Evolutionary conservation across 2,888 invertebrate species (phyloP), one percentile per base, ranked within the genome.

Genomic region (Phalera bucephala): DNA sequence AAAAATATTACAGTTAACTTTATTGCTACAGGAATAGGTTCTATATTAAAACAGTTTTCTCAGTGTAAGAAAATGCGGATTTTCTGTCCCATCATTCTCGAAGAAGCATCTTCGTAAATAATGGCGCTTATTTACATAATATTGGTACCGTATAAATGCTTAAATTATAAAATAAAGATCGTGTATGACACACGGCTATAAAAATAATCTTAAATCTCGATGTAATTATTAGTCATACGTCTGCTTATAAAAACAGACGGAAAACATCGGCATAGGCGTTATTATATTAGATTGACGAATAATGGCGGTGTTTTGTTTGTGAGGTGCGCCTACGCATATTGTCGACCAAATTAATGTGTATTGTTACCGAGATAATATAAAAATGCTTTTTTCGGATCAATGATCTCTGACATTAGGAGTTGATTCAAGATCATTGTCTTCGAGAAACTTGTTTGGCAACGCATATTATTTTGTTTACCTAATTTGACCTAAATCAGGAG

Each of bases 251-350:
- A 78, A 77, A 53, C 41, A 33, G 36, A 52, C 51, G 56, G 65
- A 72, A 65, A 74, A 68, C 63, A 68, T 54, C 45, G 31, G 64
- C 59, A 62, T 65, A 56, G 79, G 75, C 71, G 78, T 79, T 72
- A 69, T 78, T 77, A 74, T 71, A 68, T 73, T 77, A 73, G 67
- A 77, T 78, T 76, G 71, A 69, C 64, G 68, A 63, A 72, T 82
- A 81, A 79, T 80, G 73, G 71, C 73, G 66, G 66, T 38, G 47
- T 41, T 61, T 61, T 56, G 52, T 64, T 64, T 59, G 61, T 51
- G 64, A 3, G 28, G 46, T 56, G 62, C 73, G 69, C 77, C 75
- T 64, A 79, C 80, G 65, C 74, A 55, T 45, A 50, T 50, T 55
- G 55, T 63, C 52, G 56, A 67, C 61, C 46, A 48, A 45, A 48